Evolutionary conservation across 2,113 vertebrate genomes (phyloP).

Genomic region (Indicator indicator): DNA sequence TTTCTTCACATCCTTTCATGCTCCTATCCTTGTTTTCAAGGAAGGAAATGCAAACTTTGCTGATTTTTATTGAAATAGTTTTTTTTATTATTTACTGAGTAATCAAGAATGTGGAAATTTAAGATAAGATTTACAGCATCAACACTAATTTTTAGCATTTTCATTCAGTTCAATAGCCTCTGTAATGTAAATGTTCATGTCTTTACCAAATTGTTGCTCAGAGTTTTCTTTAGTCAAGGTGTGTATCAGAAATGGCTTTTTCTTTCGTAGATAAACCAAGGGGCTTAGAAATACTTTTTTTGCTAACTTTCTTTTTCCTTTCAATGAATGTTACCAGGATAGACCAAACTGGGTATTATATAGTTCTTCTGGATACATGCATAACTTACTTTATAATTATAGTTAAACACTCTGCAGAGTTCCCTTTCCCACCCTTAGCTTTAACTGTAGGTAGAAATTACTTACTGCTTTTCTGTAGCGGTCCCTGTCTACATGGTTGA

Average conservation of each 20-base stretch:
- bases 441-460: background rate
- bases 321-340: background rate
- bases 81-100: background rate
- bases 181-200: background rate
- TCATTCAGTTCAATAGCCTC: background rate
- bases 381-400: background rate
- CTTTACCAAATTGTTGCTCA: background rate
- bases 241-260: background rate
- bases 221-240: background rate
- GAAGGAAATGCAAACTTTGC: background rate
- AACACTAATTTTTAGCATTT: background rate
- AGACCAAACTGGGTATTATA: background rate
- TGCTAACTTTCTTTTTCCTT: background rate
- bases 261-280: background rate
- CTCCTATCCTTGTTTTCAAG: background rate
- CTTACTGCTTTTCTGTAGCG: background rate
- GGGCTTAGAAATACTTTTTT: background rate
- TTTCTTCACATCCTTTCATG: background rate
- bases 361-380: background rate
- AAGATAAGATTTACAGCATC: background rate
- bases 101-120: background rate
- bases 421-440: too few relatives aligned
- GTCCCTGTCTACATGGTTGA: background rate
- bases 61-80: background rate
- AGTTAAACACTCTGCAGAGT: background rate